Percentiles rank a stretch among this genome's conserved stretches.
Evolutionary conservation across 1,140 invertebrate genomes (phyloP).

Genomic region (Neodiprion virginianus): DNA sequence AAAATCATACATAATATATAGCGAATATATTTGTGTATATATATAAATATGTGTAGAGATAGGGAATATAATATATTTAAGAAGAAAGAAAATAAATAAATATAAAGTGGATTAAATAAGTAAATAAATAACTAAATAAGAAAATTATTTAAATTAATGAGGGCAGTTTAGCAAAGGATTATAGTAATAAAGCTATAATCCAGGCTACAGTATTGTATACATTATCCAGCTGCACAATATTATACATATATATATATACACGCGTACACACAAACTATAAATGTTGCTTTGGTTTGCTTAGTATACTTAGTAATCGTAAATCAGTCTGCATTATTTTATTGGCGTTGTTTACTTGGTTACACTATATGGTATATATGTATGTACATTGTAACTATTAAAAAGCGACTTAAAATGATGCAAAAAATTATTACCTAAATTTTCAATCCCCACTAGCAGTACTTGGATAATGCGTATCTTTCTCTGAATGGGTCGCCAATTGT

Average conservation of each 20-base stretch:
- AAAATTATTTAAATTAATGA: slow-evolving; percentile 35
- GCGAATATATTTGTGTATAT: slow-evolving; percentile 44
- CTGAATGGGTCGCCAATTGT: too few relatives aligned
- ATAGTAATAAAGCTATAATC: slow-evolving; percentile 23
- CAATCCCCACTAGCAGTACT: not conserved
- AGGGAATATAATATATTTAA: slow-evolving; percentile 30
- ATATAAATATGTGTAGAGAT: slow-evolving; percentile 39
- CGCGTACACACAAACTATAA: slow-evolving; percentile 25
- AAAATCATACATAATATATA: slow-evolving; percentile 24
- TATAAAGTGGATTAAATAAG: slow-evolving; percentile 24
- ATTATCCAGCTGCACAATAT: slow-evolving; percentile 22
- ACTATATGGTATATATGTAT: slow-evolving; percentile 43
- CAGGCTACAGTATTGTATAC: slow-evolving; percentile 39
- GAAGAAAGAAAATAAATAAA: slow-evolving; percentile 33
- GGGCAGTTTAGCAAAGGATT: slow-evolving; percentile 34
- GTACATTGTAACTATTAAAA: slow-evolving; percentile 50
- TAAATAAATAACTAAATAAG: slow-evolving; percentile 28
- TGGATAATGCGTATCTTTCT: not conserved
- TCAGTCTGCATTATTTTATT: slow-evolving; percentile 23
- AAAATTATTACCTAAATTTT: not conserved
- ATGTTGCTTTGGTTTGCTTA: slow-evolving; percentile 44
- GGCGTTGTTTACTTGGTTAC: slow-evolving; percentile 44
- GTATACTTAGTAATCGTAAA: slow-evolving; percentile 29
- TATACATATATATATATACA: slow-evolving; percentile 6
- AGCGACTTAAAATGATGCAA: slow-evolving; percentile 4